A percentile compares a stretch with the other conserved stretches of the same genome.
phyloP scores from a whole-genome alignment of 30 jellyfish, hydroid and myxozoan genomes.

The Cassiopea andromeda region DNA sequence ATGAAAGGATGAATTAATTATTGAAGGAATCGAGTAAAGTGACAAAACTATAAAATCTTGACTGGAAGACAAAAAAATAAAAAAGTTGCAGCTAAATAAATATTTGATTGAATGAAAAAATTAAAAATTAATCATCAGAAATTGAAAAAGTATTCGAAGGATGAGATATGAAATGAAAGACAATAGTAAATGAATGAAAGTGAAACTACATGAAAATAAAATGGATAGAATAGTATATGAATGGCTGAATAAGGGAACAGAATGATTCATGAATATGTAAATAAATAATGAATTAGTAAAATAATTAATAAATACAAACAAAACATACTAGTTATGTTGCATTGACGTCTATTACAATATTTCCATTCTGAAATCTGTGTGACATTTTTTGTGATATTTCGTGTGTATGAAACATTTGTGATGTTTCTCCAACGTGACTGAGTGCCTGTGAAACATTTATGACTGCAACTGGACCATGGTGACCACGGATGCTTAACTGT shows the following conservation, averaged over 20 bases:
- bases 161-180: too few species aligned
- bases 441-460: slow-evolving; percentile 3
- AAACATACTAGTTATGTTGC: background rate
- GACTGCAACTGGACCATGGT: slow-evolving; percentile 3
- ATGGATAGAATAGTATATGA: background rate
- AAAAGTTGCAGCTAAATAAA: too few species aligned
- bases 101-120: too few species aligned
- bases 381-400: background rate
- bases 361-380: background rate
- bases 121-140: too few species aligned
- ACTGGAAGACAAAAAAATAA: too few species aligned
- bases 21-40: too few species aligned
- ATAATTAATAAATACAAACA: too few species aligned
- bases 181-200: background rate
- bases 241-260: background rate
- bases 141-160: too few species aligned
- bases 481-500: background rate
- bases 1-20: too few species aligned
- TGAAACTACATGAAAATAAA: background rate
- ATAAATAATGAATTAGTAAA: background rate
- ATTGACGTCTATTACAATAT: background rate
- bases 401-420: background rate
- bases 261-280: too few species aligned
- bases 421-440: background rate
- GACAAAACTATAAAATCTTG: too few species aligned